A percentile compares a stretch with the other conserved stretches of the same genome.
phyloP scores from a whole-genome alignment of 2,888 invertebrate genomes.

The Caenorhabditis japonica region DNA sequence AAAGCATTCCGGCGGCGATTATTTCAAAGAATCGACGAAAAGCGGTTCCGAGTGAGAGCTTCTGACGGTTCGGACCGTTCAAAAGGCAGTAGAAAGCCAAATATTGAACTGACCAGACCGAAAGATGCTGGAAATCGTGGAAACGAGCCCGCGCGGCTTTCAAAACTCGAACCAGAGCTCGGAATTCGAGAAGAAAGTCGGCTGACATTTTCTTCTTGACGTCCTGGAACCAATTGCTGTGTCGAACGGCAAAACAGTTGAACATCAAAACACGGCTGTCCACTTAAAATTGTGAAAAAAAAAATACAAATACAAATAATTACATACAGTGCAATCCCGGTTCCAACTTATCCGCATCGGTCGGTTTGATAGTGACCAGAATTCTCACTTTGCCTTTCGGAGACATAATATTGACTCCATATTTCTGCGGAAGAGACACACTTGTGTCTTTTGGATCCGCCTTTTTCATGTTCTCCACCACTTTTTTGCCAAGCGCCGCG shows the following conservation, averaged over 20 bases:
- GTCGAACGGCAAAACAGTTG: slow-evolving; percentile 92
- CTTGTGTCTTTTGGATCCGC: slow-evolving; percentile 56
- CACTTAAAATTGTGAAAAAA: slow-evolving; percentile 77
- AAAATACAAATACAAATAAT: too few species aligned
- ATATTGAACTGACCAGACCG: slow-evolving; percentile 96
- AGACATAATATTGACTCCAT: slow-evolving; percentile 91
- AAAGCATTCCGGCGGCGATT: slow-evolving; percentile 91
- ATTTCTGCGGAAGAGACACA: slow-evolving; percentile 60
- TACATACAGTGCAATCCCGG: slow-evolving; percentile 84
- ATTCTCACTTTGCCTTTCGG: slow-evolving; percentile 89
- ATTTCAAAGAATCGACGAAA: slow-evolving; percentile 90
- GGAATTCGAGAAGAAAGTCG: slow-evolving; percentile 10
- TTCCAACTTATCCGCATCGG: slow-evolving; percentile 92
- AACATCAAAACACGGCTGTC: slow-evolving; percentile 86
- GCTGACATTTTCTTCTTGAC: slow-evolving; percentile 82
- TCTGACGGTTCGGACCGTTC: slow-evolving; percentile 83
- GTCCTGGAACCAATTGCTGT: slow-evolving; percentile 97
- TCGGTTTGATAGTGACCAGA: slow-evolving; percentile 92
- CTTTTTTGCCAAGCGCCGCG: slow-evolving; percentile 90
- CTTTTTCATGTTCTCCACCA: slow-evolving; percentile 87
- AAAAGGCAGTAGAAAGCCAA: slow-evolving; percentile 88
- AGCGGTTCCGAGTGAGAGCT: slow-evolving; percentile 90
- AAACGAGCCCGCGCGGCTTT: slow-evolving; percentile 91
- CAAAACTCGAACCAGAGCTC: slow-evolving; percentile 87
- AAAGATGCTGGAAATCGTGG: slow-evolving; percentile 89